Percentiles rank a stretch among this genome's conserved stretches.
Conservation (phyloP, 1,140 invertebrate species). For the Sesamia nonagrioides region DNA sequence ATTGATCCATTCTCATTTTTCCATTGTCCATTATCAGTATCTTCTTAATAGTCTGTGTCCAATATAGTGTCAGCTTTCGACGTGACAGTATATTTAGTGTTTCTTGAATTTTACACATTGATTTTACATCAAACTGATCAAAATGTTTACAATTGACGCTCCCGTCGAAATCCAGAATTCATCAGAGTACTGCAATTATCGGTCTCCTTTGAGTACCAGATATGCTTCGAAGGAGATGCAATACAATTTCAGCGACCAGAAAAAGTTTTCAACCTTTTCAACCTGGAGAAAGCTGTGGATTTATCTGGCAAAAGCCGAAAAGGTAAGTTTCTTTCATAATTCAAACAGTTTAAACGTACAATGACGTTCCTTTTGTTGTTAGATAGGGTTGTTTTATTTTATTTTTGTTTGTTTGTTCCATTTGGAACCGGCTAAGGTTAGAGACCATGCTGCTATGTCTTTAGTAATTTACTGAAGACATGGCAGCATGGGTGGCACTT, state of each 20-base stretch:
- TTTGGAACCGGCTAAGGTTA: no score
- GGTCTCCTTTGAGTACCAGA: conserved; percentile 95
- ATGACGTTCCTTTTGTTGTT: no score
- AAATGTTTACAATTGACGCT: conserved; percentile 81
- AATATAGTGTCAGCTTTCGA: conserved; percentile 58
- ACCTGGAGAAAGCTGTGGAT: conserved; percentile 98
- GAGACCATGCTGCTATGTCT: no score
- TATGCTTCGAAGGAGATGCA: conserved; percentile 98
- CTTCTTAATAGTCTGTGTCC: no score
- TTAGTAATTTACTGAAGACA: no score
- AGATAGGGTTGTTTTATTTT: no score
- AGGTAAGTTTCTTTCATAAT: conserved; percentile 89
- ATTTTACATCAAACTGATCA: conserved; percentile 28
- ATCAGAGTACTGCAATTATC: conserved; percentile 90
- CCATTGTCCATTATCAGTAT: no score
- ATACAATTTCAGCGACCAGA: conserved; percentile 97
- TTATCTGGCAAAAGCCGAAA: conserved; percentile 96
- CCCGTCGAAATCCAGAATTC: conserved; percentile 78
- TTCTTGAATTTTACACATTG: no score
- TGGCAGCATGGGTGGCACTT: no score
- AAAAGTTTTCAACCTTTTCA: conserved; percentile 97
- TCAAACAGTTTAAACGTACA: neutral
- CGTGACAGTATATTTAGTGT: conserved; percentile 20
- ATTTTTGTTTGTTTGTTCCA: no score
- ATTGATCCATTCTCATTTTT: no score